Base-by-base conservation (phyloP, 92 coral and sea anemone genomes). In the Heteractis magnifica region DNA sequence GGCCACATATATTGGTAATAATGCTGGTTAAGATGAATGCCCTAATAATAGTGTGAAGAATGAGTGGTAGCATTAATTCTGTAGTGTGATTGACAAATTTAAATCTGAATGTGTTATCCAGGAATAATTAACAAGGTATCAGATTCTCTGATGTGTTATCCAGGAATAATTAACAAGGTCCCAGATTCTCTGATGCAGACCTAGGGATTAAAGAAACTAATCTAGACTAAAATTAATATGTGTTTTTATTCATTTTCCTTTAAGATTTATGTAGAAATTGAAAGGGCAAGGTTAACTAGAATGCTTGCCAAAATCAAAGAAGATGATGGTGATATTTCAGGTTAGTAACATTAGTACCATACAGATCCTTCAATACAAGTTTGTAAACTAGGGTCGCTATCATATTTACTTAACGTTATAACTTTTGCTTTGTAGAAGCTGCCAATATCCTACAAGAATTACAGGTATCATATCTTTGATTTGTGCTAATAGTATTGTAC, bases 241-340 rank as follows among this genome's bases (percentile, higher is more conserved):
- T 34, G 44, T n/a, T 6, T 4, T 62, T 79, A 64, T 62, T 65
- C 11, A n/a, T 79, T 79, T 62, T 8, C 50, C 10, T 1, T 65
- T 62, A 51, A 96, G 99, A 94, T 96, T 21, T 96, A 96, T 90
- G 95, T 96, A 55, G 99, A 96, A 87, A 92, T 96, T 70, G 99
- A 96, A 82, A 94, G 99, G 72, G 99, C 99, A 49, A 88, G 99
- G 41, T 87, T 96, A 34, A 96, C 98, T 48, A 94, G 91, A 84
- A 96, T 90, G 90, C 88, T 96, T 79, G 94, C 99, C 72, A 83
- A 89, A 56, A 92, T 96, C 59, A 94, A 90, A 77, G 99, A 96
- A 84, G 91, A 92, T 71, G 93, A 92, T 78, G 99, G 98, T 34
- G 92, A 96, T 75, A 89, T 90, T 70, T 81, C 94, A 90, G 98